Conservation (phyloP, 2,113 vertebrate genomes). For the Rhinolophus ferrumequinum region DNA sequence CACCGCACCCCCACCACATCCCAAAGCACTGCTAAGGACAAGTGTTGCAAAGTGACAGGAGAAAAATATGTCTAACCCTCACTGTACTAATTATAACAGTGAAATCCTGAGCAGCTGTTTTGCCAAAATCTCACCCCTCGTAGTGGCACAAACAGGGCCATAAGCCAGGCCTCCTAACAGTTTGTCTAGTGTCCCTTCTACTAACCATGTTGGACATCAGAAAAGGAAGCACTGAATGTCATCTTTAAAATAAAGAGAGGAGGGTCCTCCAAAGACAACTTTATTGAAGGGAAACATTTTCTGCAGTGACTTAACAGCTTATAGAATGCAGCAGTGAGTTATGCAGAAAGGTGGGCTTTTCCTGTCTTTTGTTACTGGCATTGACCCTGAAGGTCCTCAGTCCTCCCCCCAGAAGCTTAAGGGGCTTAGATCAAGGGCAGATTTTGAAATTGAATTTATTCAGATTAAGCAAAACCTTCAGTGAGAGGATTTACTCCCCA, state of each 20-base stretch:
- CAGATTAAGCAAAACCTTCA: constrained; percentile 90
- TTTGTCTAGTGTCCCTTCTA: neutral
- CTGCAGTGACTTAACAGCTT: constrained; percentile 85
- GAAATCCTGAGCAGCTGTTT: neutral
- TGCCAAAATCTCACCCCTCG: neutral
- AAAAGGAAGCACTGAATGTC: constrained; percentile 80
- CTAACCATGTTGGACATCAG: neutral
- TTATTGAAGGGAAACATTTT: constrained; percentile 86
- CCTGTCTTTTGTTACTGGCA: constrained; percentile 89
- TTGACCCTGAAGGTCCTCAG: constrained; percentile 90
- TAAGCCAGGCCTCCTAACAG: neutral
- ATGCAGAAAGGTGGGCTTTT: constrained; percentile 87
- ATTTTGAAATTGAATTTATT: constrained; percentile 96
- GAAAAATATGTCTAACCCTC: neutral
- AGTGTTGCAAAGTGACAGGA: neutral
- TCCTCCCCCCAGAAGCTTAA: constrained; percentile 88
- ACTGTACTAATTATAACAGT: neutral
- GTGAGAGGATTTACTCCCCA: constrained; percentile 90
- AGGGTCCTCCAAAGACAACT: constrained; percentile 81
- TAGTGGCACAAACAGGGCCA: neutral
- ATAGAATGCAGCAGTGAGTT: constrained; percentile 83
- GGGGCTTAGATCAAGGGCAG: constrained; percentile 94
- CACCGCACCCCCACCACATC: neutral
- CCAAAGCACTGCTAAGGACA: neutral
- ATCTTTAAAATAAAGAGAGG: constrained; percentile 67